A percentile compares a stretch with the other conserved stretches of the same genome.
phyloP scores from a whole-genome alignment of 2,888 invertebrate species.

The Osmoderma eremita region DNA sequence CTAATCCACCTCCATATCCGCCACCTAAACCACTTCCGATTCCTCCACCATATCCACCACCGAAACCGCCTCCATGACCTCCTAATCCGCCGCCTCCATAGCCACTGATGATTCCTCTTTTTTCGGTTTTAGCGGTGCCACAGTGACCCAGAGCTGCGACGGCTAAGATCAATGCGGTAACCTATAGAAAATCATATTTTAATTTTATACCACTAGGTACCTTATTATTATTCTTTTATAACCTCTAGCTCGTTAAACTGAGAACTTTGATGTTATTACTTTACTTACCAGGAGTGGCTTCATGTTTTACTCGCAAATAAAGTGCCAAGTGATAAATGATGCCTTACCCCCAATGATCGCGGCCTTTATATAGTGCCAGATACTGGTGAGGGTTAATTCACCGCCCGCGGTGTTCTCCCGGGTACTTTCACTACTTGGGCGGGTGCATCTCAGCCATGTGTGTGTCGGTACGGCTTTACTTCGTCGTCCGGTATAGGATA shows the following conservation, averaged over 20 bases:
- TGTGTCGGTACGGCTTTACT: too few relatives aligned
- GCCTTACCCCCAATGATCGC: slow-evolving; percentile 47
- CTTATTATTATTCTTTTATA: neutral
- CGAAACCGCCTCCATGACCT: slow-evolving; percentile 46
- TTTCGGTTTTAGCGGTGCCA: slow-evolving; percentile 44
- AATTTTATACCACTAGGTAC: too few relatives aligned
- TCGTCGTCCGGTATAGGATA: too few relatives aligned
- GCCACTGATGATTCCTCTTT: slow-evolving; percentile 49
- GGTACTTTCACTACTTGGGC: slow-evolving; percentile 49
- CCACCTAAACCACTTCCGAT: slow-evolving; percentile 43
- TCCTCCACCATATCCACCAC: slow-evolving; percentile 45
- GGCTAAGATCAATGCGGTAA: slow-evolving; percentile 53
- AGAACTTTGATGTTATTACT: neutral
- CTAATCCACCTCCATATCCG: slow-evolving; percentile 41
- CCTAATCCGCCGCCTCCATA: slow-evolving; percentile 48
- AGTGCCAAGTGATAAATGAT: slow-evolving; percentile 49
- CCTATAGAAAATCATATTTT: slow-evolving; percentile 48
- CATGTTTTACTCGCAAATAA: slow-evolving; percentile 47
- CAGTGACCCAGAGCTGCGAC: slow-evolving; percentile 44
- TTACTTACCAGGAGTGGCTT: slow-evolving; percentile 44
- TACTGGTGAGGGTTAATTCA: slow-evolving; percentile 49
- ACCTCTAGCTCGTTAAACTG: neutral
- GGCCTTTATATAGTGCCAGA: slow-evolving; percentile 47
- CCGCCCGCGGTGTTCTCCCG: slow-evolving; percentile 8
- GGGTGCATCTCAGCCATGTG: slow-evolving; percentile 45